Percentiles rank a stretch among this genome's conserved stretches.
These are phyloP conservation scores for Protobothrops mucrosquamatus DNA, from an alignment of 2,113 vertebrate species.

Conservation along the genomic window DNA sequence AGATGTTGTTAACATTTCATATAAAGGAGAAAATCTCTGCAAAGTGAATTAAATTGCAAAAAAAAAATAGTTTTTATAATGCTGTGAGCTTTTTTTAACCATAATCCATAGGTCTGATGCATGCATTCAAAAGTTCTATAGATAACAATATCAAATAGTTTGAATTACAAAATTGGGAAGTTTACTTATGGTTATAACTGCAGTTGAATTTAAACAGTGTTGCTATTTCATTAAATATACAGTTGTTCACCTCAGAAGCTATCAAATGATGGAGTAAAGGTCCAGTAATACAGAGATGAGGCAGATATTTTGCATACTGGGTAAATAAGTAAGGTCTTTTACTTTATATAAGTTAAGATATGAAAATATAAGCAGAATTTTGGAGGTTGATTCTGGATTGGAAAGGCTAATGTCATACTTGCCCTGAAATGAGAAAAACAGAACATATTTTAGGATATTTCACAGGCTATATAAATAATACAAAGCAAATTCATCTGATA, in stretches of 20 bases:
- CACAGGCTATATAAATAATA: not conserved
- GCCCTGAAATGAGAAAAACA: not conserved
- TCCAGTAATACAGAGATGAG: not conserved
- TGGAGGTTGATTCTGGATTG: not conserved
- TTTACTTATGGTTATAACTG: not conserved
- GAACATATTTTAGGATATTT: not conserved
- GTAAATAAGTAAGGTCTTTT: not conserved
- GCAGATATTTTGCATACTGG: not conserved
- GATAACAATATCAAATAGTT: not conserved
- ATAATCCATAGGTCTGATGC: not conserved
- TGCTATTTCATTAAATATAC: not conserved
- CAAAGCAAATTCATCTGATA: not conserved
- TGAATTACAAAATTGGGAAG: not conserved
- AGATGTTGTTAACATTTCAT: not conserved
- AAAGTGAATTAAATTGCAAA: not conserved
- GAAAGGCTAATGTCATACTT: not conserved
- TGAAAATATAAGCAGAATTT: not conserved
- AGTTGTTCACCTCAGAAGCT: not conserved
- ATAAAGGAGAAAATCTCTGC: not conserved
- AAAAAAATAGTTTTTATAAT: not conserved
- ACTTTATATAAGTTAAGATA: not conserved
- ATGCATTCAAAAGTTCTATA: not conserved
- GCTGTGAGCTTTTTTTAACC: not conserved
- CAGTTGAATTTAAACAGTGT: not conserved
- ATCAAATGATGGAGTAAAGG: not conserved